Base-by-base conservation (phyloP, 2,113 vertebrate species). In the Campylomormyrus tamandua region DNA sequence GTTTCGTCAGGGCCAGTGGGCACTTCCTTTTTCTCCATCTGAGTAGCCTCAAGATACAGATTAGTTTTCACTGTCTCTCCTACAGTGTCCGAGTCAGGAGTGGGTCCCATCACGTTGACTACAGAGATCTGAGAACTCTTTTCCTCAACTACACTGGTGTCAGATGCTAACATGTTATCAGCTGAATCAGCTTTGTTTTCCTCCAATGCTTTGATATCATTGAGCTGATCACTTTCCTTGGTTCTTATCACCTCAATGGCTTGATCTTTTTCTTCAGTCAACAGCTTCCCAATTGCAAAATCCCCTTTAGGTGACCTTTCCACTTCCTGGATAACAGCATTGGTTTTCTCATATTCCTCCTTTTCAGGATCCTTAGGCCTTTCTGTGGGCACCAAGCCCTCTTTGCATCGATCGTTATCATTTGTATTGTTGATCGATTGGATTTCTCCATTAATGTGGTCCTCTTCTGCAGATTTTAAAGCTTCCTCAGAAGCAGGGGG, bases 381-480 rank as follows among this genome's bases (percentile, higher is more conserved):
- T 87, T 90, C 91, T 7, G 35, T 87, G 48, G 86, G 85, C n/a
- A 62, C 42, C 15, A 35, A 39, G 70, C 91, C 46, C 49, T 91
- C 87, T 52, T 90, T 85, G 87, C 48, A n/a, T 85, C 83, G 27
- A 89, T 24, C 21, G 8, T 49, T 13, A 89, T 15, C 19, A 15
- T 53, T 11, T 42, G 52, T 93, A 39, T 94, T 95, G 92, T 90
- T 93, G 90, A 87, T 86, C 85, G 91, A 91, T 19, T 90, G 86
- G 19, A 97, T 91, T 89, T 98, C 97, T 0, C 98, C 98, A 0
- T 99, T 99, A 11, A 99, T 93, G 0, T 97, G 95, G 77, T 97
- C 96, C 1, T 95, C 96, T 77, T 95, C 96, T 21, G 95, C 94
- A 42, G 93, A 93, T 17, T 87, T 87, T 74, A 70, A 31, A 9